Percentiles rank a stretch among this genome's conserved stretches.
phyloP scores from a whole-genome alignment of 2,797 vertebrate genomes.

The Helostoma temminkii region DNA sequence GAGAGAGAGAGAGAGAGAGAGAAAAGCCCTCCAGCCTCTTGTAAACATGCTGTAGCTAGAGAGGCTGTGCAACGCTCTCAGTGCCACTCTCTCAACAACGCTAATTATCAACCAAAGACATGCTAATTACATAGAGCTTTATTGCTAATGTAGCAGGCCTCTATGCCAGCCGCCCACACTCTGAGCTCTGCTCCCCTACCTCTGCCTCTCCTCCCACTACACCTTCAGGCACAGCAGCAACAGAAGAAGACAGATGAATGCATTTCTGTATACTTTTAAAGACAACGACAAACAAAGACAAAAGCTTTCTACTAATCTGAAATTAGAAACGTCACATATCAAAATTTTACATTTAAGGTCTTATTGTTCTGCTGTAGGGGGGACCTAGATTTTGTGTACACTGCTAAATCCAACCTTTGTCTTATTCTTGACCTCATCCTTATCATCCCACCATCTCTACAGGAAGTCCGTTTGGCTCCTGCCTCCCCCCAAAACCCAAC shows the following conservation, averaged over 20 bases:
- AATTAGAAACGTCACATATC: conserved; percentile 48
- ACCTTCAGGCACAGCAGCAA: conserved; percentile 82
- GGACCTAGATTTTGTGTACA: conserved; percentile 29
- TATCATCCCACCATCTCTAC: conserved; percentile 72
- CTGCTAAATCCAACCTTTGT: conserved; percentile 27
- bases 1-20: conserved; percentile 47
- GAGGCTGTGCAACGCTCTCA: conserved; percentile 81
- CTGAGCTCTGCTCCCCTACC: conserved; percentile 82
- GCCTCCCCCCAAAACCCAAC: conserved; percentile 59
- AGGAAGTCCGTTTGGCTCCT: conserved; percentile 76
- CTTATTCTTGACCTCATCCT: conserved; percentile 55
- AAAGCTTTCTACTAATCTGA: conserved; percentile 43
- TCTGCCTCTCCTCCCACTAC: conserved; percentile 83
- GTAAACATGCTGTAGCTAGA: conserved; percentile 85
- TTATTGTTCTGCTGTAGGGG: not conserved
- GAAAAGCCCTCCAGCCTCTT: conserved; percentile 81
- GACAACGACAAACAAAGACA: conserved; percentile 49
- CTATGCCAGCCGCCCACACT: conserved; percentile 86
- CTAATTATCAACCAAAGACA: conserved; percentile 94
- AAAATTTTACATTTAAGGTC: conserved; percentile 28
- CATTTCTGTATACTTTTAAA: conserved; percentile 51
- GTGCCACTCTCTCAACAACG: conserved; percentile 87
- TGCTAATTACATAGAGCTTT: conserved; percentile 92
- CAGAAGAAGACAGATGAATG: conserved; percentile 59
- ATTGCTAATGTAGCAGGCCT: conserved; percentile 90